phyloP scores from a whole-genome alignment of 1,140 invertebrate species.

The Gryon sp. region DNA sequence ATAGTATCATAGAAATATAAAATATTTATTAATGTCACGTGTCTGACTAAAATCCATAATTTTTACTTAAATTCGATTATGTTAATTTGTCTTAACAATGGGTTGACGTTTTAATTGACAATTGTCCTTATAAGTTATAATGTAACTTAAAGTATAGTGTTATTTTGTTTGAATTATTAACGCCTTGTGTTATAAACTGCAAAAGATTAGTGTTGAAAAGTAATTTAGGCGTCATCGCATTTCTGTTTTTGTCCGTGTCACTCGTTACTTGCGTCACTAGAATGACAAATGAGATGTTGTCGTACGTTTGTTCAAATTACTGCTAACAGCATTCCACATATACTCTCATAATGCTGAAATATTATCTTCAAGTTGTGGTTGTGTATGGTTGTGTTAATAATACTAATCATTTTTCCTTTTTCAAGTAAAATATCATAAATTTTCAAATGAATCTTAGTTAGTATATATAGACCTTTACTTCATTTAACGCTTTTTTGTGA shows the following conservation, averaged over 20 bases:
- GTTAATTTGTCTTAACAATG: no score
- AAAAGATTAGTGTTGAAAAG: constrained; percentile 26
- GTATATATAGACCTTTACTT: no score
- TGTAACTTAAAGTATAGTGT: no score
- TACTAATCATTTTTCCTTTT: no score
- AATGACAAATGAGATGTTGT: constrained; percentile 79
- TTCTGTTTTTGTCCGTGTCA: constrained; percentile 64
- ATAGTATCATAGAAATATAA: no score
- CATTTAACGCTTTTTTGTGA: no score
- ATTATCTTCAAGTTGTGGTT: constrained; percentile 62
- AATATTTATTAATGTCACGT: background rate
- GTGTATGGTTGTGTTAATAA: constrained; percentile 19
- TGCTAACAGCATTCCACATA: constrained; percentile 67
- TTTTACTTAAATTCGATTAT: constrained; percentile 1
- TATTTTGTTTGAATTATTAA: constrained; percentile 17
- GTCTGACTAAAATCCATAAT: constrained; percentile 12
- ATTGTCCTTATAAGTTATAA: no score
- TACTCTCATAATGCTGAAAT: constrained; percentile 73
- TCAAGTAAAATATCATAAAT: constrained; percentile 15
- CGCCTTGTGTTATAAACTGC: background rate
- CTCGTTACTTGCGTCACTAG: constrained; percentile 70
- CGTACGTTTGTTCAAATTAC: constrained; percentile 79
- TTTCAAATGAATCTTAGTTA: background rate
- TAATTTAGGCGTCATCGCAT: constrained; percentile 39
- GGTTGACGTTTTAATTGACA: no score